Conservation (phyloP, 1,140 invertebrate species). For the Nilaparvata lugens region DNA sequence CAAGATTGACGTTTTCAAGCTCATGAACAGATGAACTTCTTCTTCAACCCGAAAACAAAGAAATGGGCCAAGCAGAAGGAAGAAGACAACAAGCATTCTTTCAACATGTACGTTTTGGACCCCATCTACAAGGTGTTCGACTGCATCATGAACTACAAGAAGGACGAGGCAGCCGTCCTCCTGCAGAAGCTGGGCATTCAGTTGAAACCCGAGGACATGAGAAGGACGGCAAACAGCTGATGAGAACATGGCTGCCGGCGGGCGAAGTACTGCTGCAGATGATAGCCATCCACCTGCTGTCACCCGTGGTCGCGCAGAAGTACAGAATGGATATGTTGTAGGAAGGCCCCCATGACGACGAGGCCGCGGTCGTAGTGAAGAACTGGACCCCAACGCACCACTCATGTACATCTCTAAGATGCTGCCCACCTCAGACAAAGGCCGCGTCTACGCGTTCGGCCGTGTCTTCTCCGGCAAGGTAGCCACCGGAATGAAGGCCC, state of each 20-base stretch:
- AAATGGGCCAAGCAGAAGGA: conserved; percentile 94
- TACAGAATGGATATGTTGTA: conserved; percentile 99
- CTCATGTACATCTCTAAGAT: conserved; percentile 99
- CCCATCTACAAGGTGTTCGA: conserved; percentile 99
- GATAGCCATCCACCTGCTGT: conserved; percentile 99
- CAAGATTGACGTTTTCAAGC: conserved; percentile 92
- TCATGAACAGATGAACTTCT: conserved; percentile 81
- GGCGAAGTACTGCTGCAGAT: conserved; percentile 99
- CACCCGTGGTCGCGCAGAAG: conserved; percentile 96
- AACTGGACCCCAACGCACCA: conserved; percentile 92
- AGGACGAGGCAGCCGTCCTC: conserved; percentile 83
- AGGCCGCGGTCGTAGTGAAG: conserved; percentile 85
- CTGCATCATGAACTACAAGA: conserved; percentile 96
- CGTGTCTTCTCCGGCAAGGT: conserved; percentile 98
- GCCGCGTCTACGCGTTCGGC: conserved; percentile 99
- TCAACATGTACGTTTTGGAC: conserved; percentile 97
- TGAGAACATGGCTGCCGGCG: conserved; percentile 98
- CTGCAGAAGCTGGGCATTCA: conserved; percentile 86
- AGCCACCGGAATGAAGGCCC: conserved; percentile 88
- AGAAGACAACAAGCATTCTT: conserved; percentile 87
- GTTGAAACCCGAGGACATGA: conserved; percentile 92
- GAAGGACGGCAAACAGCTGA: conserved; percentile 87
- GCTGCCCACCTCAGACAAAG: conserved; percentile 99
- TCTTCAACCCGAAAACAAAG: conserved; percentile 95
- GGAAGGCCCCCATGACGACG: conserved; percentile 96